Evolutionary conservation across 1,140 invertebrate genomes (phyloP).

Genomic region (Drosophila tropicalis): DNA sequence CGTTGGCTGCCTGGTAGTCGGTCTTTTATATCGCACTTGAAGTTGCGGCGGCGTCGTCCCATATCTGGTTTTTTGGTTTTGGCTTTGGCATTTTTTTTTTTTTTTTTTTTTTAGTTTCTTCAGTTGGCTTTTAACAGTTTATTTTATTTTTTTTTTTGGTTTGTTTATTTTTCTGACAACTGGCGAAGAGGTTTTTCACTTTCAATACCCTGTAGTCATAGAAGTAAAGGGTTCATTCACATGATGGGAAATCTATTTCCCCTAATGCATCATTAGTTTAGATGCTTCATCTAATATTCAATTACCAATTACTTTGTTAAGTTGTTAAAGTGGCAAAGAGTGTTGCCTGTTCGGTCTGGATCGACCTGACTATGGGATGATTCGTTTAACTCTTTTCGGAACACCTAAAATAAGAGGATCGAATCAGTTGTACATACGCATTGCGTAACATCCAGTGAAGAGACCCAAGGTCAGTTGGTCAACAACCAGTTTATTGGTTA

Average conservation of each 20-base stretch:
- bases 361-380: neutral
- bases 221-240: neutral
- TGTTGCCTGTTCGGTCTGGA: neutral
- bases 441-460: slow-evolving; percentile 6
- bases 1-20: slow-evolving; percentile 50
- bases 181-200: neutral
- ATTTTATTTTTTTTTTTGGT: neutral
- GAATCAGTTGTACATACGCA: slow-evolving; percentile 57
- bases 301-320: too few relatives aligned
- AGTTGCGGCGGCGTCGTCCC: slow-evolving; percentile 22
- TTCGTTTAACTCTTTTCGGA: neutral
- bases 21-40: slow-evolving; percentile 80
- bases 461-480: slow-evolving; percentile 72
- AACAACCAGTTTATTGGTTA: slow-evolving; percentile 63
- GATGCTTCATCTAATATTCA: too few relatives aligned
- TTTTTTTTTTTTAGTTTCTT: slow-evolving; percentile 42
- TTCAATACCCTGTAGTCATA: neutral
- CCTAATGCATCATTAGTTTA: too few relatives aligned
- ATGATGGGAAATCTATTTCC: too few relatives aligned
- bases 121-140: slow-evolving; percentile 12
- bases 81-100: slow-evolving; percentile 31
- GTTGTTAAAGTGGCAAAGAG: too few relatives aligned
- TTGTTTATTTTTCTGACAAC: slow-evolving; percentile 5
- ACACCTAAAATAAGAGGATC: slow-evolving; percentile 35
- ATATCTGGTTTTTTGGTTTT: slow-evolving; percentile 41